Conservation (phyloP, 1,140 invertebrate genomes). For the Dendroctonus ponderosae region DNA sequence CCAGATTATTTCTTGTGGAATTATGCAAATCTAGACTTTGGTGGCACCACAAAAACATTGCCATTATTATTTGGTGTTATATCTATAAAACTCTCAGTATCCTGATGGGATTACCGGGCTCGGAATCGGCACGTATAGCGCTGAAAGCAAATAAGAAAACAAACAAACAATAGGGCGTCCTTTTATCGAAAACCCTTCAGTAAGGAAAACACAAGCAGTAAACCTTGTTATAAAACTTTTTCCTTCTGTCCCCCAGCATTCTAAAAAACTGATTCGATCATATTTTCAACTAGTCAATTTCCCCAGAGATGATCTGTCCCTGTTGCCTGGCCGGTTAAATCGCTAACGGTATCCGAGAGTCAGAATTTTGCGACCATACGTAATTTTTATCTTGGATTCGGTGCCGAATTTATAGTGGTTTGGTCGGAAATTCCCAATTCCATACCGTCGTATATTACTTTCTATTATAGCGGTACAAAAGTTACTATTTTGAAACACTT, state of each 20-base stretch:
- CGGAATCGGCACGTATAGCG: too few relatives aligned
- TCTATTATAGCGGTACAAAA: too few relatives aligned
- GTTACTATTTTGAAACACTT: too few relatives aligned
- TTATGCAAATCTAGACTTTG: too few relatives aligned
- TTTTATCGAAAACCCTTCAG: conserved; percentile 19
- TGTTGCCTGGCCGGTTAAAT: conserved; percentile 24
- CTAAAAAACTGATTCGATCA: conserved; percentile 26
- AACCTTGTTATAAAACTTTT: conserved; percentile 23
- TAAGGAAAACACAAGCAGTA: conserved; percentile 13
- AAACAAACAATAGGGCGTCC: conserved; percentile 13
- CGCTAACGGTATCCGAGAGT: conserved; percentile 8
- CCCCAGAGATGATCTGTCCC: conserved; percentile 21
- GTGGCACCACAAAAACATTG: too few relatives aligned
- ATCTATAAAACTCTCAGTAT: too few relatives aligned
- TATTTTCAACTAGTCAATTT: conserved; percentile 31
- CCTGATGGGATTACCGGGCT: too few relatives aligned
- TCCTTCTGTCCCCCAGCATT: conserved; percentile 15
- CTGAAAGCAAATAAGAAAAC: conserved; percentile 12
- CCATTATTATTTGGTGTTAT: too few relatives aligned
- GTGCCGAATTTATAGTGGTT: background rate
- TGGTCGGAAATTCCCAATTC: too few relatives aligned
- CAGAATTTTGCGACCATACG: conserved; percentile 8
- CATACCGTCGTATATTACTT: too few relatives aligned
- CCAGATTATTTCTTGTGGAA: too few relatives aligned
- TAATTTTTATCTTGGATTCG: conserved; percentile 11